These are phyloP conservation scores for Haliclona indistincta DNA, from an alignment of 37 sponge, comb jelly and placozoan genomes.

Conservation along the genomic window DNA sequence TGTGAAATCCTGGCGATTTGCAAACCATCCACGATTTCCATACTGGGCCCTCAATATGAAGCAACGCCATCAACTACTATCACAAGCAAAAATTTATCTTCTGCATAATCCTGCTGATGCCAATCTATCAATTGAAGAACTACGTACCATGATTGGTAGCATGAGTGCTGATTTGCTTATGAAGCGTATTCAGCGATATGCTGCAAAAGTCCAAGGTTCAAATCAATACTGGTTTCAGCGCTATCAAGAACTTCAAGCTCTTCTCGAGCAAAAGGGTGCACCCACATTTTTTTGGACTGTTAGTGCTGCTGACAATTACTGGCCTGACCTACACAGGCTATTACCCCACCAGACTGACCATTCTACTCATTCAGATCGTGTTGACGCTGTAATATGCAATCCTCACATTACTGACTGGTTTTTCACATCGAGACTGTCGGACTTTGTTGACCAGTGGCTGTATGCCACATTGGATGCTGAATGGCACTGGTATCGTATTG, in stretches of 20 bases:
- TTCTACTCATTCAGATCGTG: background rate
- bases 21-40: slow-evolving; percentile 33
- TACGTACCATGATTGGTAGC: slow-evolving; percentile 18
- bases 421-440: background rate
- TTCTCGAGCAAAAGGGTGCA: slow-evolving; percentile 27
- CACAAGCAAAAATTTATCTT: slow-evolving; percentile 7
- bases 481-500: slow-evolving; percentile 23
- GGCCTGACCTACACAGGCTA: slow-evolving; percentile 45
- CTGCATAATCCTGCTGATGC: slow-evolving; percentile 28
- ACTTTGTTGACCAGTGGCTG: slow-evolving; percentile 7
- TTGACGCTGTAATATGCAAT: slow-evolving; percentile 1
- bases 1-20: slow-evolving; percentile 8
- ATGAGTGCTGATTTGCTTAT: slow-evolving; percentile 12
- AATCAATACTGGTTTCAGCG: slow-evolving; percentile 41
- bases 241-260: slow-evolving; percentile 9
- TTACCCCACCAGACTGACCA: slow-evolving; percentile 6
- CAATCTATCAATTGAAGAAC: slow-evolving; percentile 17
- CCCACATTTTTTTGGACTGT: slow-evolving; percentile 44
- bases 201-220: slow-evolving; percentile 31
- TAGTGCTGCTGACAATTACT: slow-evolving; percentile 27
- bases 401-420: slow-evolving; percentile 24
- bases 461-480: slow-evolving; percentile 3
- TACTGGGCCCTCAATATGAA: slow-evolving; percentile 23
- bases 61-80: slow-evolving; percentile 6
- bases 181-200: slow-evolving; percentile 18